Evolutionary conservation across 2,113 vertebrate species (phyloP), one percentile per base, ranked within the genome.

Genomic region (Speoplatyrhinus poulsoni): DNA sequence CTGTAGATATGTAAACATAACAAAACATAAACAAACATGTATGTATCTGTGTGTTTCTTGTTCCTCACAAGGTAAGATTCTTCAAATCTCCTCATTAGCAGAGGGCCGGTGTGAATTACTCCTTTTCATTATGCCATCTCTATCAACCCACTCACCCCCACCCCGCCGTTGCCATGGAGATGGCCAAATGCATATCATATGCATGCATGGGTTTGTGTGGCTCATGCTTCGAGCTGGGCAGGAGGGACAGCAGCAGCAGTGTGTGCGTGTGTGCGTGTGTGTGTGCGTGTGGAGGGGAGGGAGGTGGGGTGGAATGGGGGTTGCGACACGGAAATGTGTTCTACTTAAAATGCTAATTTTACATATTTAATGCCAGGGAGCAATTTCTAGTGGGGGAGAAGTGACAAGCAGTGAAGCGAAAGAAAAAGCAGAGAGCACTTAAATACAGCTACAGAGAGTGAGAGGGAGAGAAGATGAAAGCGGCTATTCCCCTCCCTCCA

Each of bases 111-210:
- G 7, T 86, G 87, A 75, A 90, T 89, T 87, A 78, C 91, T 93
- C 91, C 91, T 92, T 91, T 87, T 89, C 77, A 85, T 88, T 82
- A 0, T 58, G 84, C 84, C 62, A 65, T 75, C 66, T 47, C 67
- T 0, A 4, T 41, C 1, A 57, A 59, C 47, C 70, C 75, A 69
- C 76, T 63, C 69, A 70, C 73, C 50, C 56, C 49, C 12, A 17
- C 80, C 76, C 59, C 57, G 69, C 69, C 58, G 93, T 95, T 94
- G 90, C 92, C 91, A 94, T 94, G 93, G 93, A 89, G 92, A 93
- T 92, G 94, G 92, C 93, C 92, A 93, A 93, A 93, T 93, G 93
- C 93, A 93, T 88, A 85, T 94, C 87, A 90, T 92, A 95, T 74
- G 93, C 95, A 93, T 95, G 94, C 93, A 90, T 95, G 93, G 80